Percentiles rank a stretch among this genome's conserved stretches.
Conservation (phyloP, 2,888 invertebrate species). For the Malthinus flaveolus region DNA sequence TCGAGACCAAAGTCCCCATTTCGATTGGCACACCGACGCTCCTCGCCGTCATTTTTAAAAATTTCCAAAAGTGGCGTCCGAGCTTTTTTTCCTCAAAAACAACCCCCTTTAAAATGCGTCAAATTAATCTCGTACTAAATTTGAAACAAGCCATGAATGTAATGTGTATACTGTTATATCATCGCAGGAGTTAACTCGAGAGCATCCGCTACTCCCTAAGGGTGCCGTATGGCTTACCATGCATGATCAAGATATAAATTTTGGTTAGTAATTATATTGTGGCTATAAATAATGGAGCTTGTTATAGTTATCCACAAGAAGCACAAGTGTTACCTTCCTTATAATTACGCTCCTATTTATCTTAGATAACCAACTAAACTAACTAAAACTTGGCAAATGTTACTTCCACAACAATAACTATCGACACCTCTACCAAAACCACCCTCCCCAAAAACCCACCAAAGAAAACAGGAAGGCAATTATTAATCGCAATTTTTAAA, state of each 20-base stretch:
- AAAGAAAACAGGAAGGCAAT: not conserved
- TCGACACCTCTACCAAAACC: conserved; percentile 28
- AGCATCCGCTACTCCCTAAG: conserved; percentile 25
- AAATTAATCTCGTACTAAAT: conserved; percentile 12
- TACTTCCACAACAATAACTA: conserved; percentile 29
- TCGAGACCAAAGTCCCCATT: conserved; percentile 23
- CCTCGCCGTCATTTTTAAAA: not conserved
- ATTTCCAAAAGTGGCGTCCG: not conserved
- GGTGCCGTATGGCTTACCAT: conserved; percentile 34
- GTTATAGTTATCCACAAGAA: conserved; percentile 44
- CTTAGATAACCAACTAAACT: conserved; percentile 34
- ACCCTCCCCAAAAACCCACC: not conserved
- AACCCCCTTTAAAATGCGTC: conserved; percentile 7
- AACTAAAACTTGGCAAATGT: conserved; percentile 22
- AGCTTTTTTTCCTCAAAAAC: not conserved
- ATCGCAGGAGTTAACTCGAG: conserved; percentile 24
- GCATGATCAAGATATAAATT: conserved; percentile 50
- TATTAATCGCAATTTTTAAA: not conserved
- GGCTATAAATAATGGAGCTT: conserved; percentile 48
- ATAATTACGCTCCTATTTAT: conserved; percentile 43
- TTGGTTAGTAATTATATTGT: conserved; percentile 47
- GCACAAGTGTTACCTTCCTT: conserved; percentile 46
- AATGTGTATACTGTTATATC: conserved; percentile 20
- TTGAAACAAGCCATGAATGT: conserved; percentile 12
- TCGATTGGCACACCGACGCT: conserved; percentile 11